A percentile compares a stretch with the other conserved stretches of the same genome.
Conservation (phyloP, 2,113 vertebrate species). For the Scytalopus superciliaris region DNA sequence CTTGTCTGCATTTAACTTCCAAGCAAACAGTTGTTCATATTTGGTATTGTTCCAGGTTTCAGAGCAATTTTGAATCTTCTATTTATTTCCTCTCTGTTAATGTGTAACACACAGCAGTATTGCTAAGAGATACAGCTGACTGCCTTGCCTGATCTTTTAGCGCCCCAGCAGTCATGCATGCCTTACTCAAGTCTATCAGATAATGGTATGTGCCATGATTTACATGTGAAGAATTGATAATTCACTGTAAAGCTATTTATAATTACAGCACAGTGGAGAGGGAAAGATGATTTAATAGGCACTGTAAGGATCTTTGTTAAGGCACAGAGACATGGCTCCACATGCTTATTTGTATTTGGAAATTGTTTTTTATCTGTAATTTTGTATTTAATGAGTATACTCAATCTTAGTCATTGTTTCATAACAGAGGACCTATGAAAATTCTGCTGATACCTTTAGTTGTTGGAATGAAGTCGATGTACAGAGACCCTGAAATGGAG, state of each 20-base stretch:
- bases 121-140: slow-evolving; percentile 38
- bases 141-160: slow-evolving; percentile 33
- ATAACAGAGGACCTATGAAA: neutral
- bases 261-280: slow-evolving; percentile 19
- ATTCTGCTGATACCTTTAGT: neutral
- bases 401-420: neutral
- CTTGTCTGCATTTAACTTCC: neutral
- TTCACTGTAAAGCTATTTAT: slow-evolving; percentile 64
- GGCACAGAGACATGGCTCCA: neutral
- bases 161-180: neutral
- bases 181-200: slow-evolving; percentile 63
- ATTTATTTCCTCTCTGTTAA: slow-evolving; percentile 48
- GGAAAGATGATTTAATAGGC: slow-evolving; percentile 56
- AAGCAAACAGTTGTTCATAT: slow-evolving; percentile 36
- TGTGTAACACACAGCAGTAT: slow-evolving; percentile 17
- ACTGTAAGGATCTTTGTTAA: slow-evolving; percentile 54
- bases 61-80: slow-evolving; percentile 46
- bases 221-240: slow-evolving; percentile 63
- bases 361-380: slow-evolving; percentile 44
- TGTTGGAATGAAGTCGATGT: neutral
- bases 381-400: slow-evolving; percentile 18
- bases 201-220: slow-evolving; percentile 57
- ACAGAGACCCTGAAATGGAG: neutral
- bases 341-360: slow-evolving; percentile 38
- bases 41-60: slow-evolving; percentile 25